Conservation (phyloP, 2,797 vertebrate species). For the Crossoptilon crossoptilon region DNA sequence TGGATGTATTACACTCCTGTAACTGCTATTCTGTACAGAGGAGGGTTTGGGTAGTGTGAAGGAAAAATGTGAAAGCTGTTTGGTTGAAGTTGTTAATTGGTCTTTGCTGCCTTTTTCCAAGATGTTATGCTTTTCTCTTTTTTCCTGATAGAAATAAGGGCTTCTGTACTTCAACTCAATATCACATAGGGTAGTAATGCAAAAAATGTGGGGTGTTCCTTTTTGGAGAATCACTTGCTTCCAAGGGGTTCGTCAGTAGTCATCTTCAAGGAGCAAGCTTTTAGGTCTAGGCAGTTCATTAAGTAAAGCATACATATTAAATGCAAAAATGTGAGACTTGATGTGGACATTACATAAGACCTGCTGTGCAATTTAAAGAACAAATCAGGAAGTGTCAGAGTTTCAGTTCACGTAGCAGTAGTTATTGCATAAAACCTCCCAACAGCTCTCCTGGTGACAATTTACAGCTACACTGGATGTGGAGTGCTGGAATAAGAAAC, state of each 20-base stretch:
- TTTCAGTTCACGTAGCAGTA: neutral
- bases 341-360: neutral
- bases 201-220: neutral
- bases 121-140: neutral
- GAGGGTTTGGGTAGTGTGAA: neutral
- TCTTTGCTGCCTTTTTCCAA: neutral
- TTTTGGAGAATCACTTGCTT: neutral
- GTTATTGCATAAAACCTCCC: neutral
- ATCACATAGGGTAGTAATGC: neutral
- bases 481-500: neutral
- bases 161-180: neutral
- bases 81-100: neutral
- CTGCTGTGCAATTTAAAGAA: neutral
- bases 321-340: neutral
- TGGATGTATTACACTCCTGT: neutral
- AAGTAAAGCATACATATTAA: neutral
- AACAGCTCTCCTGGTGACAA: neutral
- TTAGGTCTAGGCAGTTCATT: neutral
- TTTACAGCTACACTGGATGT: neutral
- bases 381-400: neutral
- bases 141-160: neutral
- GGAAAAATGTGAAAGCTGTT: neutral
- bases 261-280: neutral
- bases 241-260: neutral
- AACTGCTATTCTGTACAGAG: neutral